Percentiles rank a stretch among this genome's conserved stretches.
Conservation (phyloP, 2,113 vertebrate species). For the Synchiropus splendidus region DNA sequence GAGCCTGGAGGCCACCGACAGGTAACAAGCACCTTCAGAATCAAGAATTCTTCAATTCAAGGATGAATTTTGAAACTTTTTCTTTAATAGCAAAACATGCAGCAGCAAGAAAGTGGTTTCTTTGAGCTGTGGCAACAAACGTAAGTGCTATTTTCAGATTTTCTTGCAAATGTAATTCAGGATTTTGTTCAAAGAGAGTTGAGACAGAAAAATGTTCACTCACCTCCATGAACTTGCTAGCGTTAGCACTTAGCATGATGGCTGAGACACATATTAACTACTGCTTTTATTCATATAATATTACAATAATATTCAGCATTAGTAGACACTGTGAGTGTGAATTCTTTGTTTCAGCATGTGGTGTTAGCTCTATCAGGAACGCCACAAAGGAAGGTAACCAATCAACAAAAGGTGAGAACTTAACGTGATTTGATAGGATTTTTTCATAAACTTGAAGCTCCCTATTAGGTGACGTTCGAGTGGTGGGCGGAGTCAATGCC, state of each 20-base stretch:
- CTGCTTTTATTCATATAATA: too few species aligned
- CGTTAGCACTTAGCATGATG: too few species aligned
- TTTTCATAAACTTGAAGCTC: neutral
- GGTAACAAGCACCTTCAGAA: constrained; percentile 25
- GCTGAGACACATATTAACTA: too few species aligned
- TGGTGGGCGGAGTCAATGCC: constrained; percentile 75
- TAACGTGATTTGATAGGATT: too few species aligned
- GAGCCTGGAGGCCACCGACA: constrained; percentile 45
- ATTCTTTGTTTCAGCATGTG: constrained; percentile 72
- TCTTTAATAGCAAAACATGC: constrained; percentile 70
- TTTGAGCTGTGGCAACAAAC: constrained; percentile 70
- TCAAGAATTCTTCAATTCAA: too few species aligned
- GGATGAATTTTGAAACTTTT: constrained; percentile 5
- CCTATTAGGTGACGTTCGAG: constrained; percentile 36
- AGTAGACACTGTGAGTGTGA: too few species aligned
- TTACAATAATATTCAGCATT: too few species aligned
- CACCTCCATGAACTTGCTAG: too few species aligned
- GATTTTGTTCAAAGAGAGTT: too few species aligned
- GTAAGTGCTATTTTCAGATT: constrained; percentile 61
- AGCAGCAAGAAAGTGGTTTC: constrained; percentile 55
- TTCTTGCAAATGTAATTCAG: neutral
- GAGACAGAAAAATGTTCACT: too few species aligned
- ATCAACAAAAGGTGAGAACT: constrained; percentile 18
- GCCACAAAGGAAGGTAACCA: neutral
- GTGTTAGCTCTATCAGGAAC: constrained; percentile 37